These are phyloP conservation scores for Sthenelais limicola DNA, from an alignment of 2,888 invertebrate species.

Conservation along the genomic window DNA sequence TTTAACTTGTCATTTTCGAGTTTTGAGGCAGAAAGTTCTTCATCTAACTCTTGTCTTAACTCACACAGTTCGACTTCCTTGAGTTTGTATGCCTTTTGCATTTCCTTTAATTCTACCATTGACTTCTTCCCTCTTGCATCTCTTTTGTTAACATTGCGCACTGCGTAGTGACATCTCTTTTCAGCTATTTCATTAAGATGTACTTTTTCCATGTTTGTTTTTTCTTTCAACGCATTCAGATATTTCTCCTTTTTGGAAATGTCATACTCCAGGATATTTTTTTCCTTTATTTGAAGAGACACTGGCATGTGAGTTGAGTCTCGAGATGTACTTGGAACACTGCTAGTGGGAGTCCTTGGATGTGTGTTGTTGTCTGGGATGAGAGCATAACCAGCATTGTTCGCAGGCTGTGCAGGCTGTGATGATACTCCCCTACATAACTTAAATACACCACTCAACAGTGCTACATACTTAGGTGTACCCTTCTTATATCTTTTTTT, in stretches of 20 bases:
- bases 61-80: background rate
- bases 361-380: background rate
- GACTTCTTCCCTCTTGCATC: too few relatives aligned
- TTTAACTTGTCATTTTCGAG: background rate
- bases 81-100: background rate
- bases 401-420: background rate
- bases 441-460: background rate
- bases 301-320: slow-evolving; percentile 1
- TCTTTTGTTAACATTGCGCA: too few relatives aligned
- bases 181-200: background rate
- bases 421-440: slow-evolving; percentile 7
- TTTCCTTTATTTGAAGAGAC: background rate
- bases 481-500: background rate
- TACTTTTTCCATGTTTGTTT: background rate
- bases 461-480: background rate
- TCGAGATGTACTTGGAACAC: too few relatives aligned
- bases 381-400: background rate
- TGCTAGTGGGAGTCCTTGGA: background rate
- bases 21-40: background rate
- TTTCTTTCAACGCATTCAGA: background rate
- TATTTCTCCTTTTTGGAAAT: background rate
- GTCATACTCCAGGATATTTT: background rate
- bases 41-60: background rate
- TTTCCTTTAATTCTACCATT: too few relatives aligned
- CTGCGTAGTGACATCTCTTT: too few relatives aligned